Base-by-base conservation (phyloP, 30 jellyfish, hydroid and myxozoan species). In the Morbakka virulenta region DNA sequence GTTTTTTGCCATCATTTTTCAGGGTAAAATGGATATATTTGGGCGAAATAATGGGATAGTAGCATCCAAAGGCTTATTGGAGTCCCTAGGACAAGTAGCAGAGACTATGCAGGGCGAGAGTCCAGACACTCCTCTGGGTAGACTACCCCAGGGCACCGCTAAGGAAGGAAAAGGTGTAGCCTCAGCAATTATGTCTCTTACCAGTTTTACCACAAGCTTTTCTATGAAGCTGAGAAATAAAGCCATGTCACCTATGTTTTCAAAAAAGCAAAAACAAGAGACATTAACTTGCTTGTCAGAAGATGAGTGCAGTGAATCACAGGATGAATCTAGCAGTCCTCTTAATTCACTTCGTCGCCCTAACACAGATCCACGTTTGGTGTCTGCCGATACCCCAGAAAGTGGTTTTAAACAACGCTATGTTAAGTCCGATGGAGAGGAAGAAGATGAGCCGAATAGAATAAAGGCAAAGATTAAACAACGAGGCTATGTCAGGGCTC, bases 191-290 rank as follows among this genome's bases (percentile, higher is more conserved):
- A 85, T 80, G 94, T 79, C 95, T 24, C 34, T 86, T 67, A 86
- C 96, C 50, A 76, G 77, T 50, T 86, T 86, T 87, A 86, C 96
- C 50, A 34, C 91, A 4, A 93, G 94, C 2, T 57, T 93, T 17
- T 93, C 97, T 28, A 67, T 80, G 61, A 93, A 93, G 61, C 31
- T 93, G 22, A 88, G 96, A 20, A 76, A 85, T 66, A 86, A 86
- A 52, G 96, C 95, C 32, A 85, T 78, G 80, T 93, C 99, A 32
- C 99, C 99, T 11, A 86, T 74, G 52, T 70, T 86, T 68, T 74
- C 87, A 35, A 93, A 93, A 93, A 93, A 86, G 72, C 21, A 49
- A n/a, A 87, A 71, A 53, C 64, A 61, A 14, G 96, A 86, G 1
- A 69, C 48, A 24, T 4, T 2, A 6, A 22, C 80, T 31, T 33